phyloP scores from a whole-genome alignment of 1,140 invertebrate species.

The Rhyzopertha dominica region DNA sequence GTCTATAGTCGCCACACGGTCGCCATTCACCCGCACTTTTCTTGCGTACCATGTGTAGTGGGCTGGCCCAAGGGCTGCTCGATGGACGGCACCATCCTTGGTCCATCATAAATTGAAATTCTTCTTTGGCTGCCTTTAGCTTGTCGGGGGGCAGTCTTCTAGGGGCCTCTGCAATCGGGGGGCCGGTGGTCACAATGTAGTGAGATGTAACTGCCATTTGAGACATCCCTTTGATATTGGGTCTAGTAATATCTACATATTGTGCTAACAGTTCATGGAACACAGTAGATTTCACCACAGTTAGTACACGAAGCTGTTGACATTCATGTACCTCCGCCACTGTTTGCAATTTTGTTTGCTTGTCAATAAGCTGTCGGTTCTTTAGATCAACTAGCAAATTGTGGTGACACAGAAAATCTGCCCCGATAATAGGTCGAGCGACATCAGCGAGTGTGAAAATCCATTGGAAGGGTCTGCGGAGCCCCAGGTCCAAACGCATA shows the following conservation, averaged over 20 bases:
- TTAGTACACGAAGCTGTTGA: no score
- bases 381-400: constrained; percentile 2
- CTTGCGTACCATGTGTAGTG: constrained; percentile 45
- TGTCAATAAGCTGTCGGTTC: constrained; percentile 1
- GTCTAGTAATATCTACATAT: no score
- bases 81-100: constrained; percentile 33
- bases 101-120: constrained; percentile 33
- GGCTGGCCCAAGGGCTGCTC: constrained; percentile 43
- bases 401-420: constrained; percentile 13
- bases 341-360: no score
- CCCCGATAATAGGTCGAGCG: constrained; percentile 18
- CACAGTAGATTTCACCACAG: no score
- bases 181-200: no score
- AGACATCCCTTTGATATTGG: no score
- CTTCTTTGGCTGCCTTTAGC: constrained; percentile 25
- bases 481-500: constrained; percentile 14
- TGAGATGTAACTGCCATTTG: no score
- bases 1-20: constrained; percentile 46
- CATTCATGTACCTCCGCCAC: no score
- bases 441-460: constrained; percentile 19
- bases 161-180: constrained; percentile 32
- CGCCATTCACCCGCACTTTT: constrained; percentile 39
- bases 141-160: constrained; percentile 38
- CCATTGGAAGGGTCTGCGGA: constrained; percentile 17
- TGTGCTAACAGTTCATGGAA: no score